Evolutionary conservation across 2,888 invertebrate genomes (phyloP).

Genomic region (Patella ulyssiponensis): DNA sequence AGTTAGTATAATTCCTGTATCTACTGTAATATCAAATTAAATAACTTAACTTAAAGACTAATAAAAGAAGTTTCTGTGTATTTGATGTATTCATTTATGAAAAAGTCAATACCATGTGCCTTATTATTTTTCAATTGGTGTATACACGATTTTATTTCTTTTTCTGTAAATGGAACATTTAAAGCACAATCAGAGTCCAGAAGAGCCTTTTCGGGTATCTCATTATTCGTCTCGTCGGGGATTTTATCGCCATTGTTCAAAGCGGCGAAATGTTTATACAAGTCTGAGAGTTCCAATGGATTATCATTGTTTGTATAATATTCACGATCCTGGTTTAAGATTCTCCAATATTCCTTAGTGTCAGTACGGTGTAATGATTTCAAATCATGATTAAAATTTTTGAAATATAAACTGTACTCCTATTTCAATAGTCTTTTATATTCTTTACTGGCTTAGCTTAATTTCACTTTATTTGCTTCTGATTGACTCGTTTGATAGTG

Average conservation of each 20-base stretch:
- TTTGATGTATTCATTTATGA: conserved; percentile 27
- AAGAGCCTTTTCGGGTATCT: background rate
- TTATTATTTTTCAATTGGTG: conserved; percentile 19
- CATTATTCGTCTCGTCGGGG: background rate
- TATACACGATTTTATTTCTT: conserved; percentile 16
- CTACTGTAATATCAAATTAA: conserved; percentile 26
- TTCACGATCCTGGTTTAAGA: too few relatives aligned
- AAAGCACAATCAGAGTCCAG: background rate
- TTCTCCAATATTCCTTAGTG: too few relatives aligned
- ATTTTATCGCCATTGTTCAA: background rate
- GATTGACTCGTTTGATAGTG: background rate
- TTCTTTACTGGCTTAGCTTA: background rate
- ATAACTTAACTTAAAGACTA: conserved; percentile 13
- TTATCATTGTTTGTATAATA: background rate
- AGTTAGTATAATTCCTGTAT: conserved; percentile 17
- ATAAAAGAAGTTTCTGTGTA: background rate
- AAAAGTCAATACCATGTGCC: conserved; percentile 8
- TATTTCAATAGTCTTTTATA: background rate
- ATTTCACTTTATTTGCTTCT: background rate
- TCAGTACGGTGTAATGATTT: too few relatives aligned
- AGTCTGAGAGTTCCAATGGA: background rate
- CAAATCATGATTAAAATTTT: too few relatives aligned
- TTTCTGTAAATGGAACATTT: conserved; percentile 15
- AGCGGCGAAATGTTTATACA: background rate
- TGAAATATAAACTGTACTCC: background rate